Conservation (phyloP, 2,797 vertebrate genomes). For the Manis javanica region DNA sequence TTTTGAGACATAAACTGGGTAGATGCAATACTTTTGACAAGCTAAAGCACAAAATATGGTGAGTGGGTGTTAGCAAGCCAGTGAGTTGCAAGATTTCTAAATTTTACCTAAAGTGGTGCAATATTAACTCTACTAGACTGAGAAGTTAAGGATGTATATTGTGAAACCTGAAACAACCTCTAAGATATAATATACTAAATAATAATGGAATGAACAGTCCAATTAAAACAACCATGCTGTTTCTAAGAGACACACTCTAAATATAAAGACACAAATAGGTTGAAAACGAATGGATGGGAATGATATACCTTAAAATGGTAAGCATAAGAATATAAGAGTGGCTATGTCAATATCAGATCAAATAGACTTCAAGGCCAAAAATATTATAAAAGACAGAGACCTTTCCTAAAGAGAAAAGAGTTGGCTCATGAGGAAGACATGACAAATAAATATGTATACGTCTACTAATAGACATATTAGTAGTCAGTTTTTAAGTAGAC, state of each 20-base stretch:
- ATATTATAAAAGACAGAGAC: not conserved
- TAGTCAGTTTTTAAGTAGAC: too few species aligned
- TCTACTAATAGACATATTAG: not conserved
- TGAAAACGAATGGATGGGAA: not conserved
- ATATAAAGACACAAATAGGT: not conserved
- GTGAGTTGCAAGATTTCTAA: too few species aligned
- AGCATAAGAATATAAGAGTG: not conserved
- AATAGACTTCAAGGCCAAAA: not conserved
- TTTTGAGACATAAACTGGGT: too few species aligned
- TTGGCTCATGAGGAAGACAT: not conserved
- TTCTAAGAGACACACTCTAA: not conserved
- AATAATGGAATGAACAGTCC: too few species aligned
- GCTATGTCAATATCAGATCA: not conserved
- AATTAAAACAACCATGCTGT: not conserved
- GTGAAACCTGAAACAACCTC: too few species aligned
- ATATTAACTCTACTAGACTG: too few species aligned
- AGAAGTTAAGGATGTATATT: too few species aligned
- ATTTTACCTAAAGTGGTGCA: too few species aligned
- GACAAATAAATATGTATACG: not conserved
- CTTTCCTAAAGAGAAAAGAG: not conserved
- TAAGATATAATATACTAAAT: too few species aligned
- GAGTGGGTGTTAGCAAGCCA: too few species aligned
- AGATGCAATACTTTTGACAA: too few species aligned
- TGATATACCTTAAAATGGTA: not conserved
- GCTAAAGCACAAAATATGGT: too few species aligned